phyloP scores from a whole-genome alignment of 2,113 vertebrate species.

The Perca fluviatilis region DNA sequence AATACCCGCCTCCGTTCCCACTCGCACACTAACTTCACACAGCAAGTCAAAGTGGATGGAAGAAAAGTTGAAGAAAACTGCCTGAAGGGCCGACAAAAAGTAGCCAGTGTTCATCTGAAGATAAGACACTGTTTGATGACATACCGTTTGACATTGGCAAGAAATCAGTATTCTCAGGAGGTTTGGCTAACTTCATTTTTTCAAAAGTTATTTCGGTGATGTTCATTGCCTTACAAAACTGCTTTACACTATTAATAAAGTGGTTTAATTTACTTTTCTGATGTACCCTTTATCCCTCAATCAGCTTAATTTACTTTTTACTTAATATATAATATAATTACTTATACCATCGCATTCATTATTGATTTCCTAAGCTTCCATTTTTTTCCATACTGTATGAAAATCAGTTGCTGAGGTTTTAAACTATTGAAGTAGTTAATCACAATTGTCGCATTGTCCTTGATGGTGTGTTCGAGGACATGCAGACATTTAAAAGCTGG shows the following conservation, averaged over 20 bases:
- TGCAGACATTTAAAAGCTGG: background rate
- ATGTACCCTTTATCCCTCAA: background rate
- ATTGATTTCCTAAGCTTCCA: background rate
- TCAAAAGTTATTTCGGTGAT: background rate
- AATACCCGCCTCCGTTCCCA: constrained; percentile 64
- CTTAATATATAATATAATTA: background rate
- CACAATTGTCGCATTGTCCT: background rate
- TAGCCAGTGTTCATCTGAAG: constrained; percentile 29
- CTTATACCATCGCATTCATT: background rate
- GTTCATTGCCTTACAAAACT: background rate
- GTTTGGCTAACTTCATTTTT: background rate
- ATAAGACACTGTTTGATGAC: constrained; percentile 33
- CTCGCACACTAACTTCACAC: constrained; percentile 56
- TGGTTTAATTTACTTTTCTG: background rate
- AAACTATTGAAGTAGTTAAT: background rate
- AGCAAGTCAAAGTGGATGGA: constrained; percentile 33
- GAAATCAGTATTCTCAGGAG: background rate
- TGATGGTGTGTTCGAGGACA: background rate
- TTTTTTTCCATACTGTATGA: background rate
- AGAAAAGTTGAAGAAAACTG: constrained; percentile 58
- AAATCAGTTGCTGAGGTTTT: background rate
- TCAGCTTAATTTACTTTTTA: background rate
- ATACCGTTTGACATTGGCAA: background rate
- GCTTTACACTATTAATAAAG: background rate
- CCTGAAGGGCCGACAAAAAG: constrained; percentile 30